phyloP scores from a whole-genome alignment of 2,797 vertebrate species.

The Characodon lateralis region DNA sequence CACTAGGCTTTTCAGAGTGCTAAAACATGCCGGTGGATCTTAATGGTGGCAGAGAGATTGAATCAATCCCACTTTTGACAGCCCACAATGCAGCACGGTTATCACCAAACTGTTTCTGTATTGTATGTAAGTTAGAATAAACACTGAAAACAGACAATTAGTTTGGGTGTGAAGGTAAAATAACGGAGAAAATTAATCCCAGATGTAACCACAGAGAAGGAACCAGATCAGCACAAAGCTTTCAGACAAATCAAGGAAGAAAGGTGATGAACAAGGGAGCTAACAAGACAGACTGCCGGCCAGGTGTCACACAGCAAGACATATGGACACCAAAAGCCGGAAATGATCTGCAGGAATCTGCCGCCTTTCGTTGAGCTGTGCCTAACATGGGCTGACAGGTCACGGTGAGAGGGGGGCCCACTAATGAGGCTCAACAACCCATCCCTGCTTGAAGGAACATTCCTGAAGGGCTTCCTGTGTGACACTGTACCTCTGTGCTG shows the following conservation, averaged over 20 bases:
- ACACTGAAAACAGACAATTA: background rate
- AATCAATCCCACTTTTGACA: constrained; percentile 17
- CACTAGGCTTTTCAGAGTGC: constrained; percentile 77
- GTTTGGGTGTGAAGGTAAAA: background rate
- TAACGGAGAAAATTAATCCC: background rate
- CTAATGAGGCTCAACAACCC: constrained; percentile 85
- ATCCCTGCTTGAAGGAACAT: constrained; percentile 87
- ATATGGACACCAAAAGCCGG: constrained; percentile 53
- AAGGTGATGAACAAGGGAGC: constrained; percentile 14
- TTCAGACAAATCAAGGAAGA: constrained; percentile 3
- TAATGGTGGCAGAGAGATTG: constrained; percentile 20
- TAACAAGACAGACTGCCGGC: constrained; percentile 15
- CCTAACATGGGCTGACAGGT: constrained; percentile 86
- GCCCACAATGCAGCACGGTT: background rate
- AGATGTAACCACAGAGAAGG: background rate
- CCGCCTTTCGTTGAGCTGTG: constrained; percentile 79
- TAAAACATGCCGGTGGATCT: constrained; percentile 46
- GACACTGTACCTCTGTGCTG: constrained; percentile 78
- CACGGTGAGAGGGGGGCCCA: constrained; percentile 80
- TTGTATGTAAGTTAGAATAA: background rate
- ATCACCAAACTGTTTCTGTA: background rate
- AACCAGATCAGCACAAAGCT: background rate
- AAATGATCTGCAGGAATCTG: constrained; percentile 70
- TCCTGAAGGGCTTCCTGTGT: constrained; percentile 78
- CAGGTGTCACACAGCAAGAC: constrained; percentile 56